Conservation (phyloP, 2,113 vertebrate genomes). For the Danionella cerebrum region DNA sequence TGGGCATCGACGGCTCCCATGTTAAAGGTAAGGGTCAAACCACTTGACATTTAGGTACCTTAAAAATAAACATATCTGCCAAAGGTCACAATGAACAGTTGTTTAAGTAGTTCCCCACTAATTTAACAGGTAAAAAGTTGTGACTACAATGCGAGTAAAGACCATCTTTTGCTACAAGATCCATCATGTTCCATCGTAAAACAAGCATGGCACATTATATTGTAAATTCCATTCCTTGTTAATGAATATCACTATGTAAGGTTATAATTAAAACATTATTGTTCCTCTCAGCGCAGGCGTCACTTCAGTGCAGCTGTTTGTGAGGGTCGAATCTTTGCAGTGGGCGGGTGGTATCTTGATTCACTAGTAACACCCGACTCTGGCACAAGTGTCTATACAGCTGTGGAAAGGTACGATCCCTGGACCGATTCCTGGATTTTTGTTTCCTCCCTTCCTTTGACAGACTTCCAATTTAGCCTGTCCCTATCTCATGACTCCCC, state of each 20-base stretch:
- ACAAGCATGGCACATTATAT: not conserved
- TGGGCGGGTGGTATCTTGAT: conserved; percentile 72
- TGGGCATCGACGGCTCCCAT: conserved; percentile 61
- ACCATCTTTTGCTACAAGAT: no score
- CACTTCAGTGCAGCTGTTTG: conserved; percentile 70
- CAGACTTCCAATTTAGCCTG: conserved; percentile 64
- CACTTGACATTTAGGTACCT: not conserved
- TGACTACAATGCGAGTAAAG: no score
- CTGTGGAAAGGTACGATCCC: conserved; percentile 69
- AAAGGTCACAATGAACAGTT: no score
- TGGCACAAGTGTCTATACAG: conserved; percentile 61
- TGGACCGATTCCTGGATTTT: conserved; percentile 63
- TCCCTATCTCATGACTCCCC: conserved; percentile 69
- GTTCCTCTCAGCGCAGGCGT: conserved; percentile 54
- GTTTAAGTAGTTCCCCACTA: not conserved
- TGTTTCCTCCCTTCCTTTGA: conserved; percentile 65
- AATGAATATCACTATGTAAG: no score
- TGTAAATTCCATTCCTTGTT: no score
- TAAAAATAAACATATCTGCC: no score
- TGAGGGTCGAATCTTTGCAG: conserved; percentile 60
- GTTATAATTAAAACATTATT: not conserved
- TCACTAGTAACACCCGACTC: conserved; percentile 64
- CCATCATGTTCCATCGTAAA: not conserved
- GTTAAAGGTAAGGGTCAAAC: conserved; percentile 54
- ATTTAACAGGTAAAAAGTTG: no score